phyloP scores from a whole-genome alignment of 2,113 vertebrate species.

The Elanus axillaris region DNA sequence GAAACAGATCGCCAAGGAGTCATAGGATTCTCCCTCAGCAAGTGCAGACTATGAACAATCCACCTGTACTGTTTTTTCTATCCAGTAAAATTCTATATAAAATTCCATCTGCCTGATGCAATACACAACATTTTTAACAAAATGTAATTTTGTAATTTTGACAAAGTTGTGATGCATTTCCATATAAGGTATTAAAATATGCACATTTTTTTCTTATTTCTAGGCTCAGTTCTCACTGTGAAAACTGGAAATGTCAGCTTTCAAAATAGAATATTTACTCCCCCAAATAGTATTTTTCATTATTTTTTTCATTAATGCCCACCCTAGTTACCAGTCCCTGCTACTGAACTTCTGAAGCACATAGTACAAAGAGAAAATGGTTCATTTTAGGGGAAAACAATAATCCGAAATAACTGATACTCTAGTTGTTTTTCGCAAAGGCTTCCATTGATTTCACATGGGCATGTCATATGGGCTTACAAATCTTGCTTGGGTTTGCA shows the following conservation, averaged over 20 bases:
- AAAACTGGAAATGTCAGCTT: background rate
- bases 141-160: background rate
- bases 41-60: background rate
- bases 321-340: background rate
- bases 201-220: background rate
- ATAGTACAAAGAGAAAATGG: background rate
- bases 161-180: background rate
- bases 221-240: background rate
- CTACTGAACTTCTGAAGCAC: background rate
- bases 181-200: background rate
- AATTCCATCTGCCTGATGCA: slow-evolving; percentile 32
- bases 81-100: background rate
- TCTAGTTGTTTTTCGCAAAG: background rate
- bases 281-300: background rate
- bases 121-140: background rate
- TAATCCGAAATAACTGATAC: background rate
- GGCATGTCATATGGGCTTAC: background rate
- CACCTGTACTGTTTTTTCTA: slow-evolving; percentile 14
- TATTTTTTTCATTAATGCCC: background rate
- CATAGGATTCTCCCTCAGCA: background rate
- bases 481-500: background rate
- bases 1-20: background rate
- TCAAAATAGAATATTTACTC: background rate
- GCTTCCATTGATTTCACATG: background rate
- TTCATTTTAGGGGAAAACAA: background rate